Evolutionary conservation across 2,113 vertebrate species (phyloP), one percentile per base, ranked within the genome.

Genomic region (Tenebrosternarchus preto): DNA sequence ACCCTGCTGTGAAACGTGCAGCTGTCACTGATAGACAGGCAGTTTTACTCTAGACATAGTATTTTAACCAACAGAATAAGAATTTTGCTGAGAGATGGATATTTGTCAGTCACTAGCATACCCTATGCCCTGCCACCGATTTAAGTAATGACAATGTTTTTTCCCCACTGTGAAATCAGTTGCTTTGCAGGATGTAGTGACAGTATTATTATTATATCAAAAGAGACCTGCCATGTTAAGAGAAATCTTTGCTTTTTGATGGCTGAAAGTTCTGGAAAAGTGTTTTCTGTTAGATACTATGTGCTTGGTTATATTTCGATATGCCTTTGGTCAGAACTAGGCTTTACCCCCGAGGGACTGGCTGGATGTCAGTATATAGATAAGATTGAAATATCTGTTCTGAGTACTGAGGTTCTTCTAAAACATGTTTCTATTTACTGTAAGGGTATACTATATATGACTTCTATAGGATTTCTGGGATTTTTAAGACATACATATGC

Each of bases 181-280:
- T 77, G 61, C 46, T 55, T 31, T 55, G 61, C 43, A 82, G n/a
- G 66, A 27, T 63, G 9, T 16, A 3, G 53, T 76, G 68, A 39
- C 55, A 46, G 24, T 25, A 46, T 64, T 77, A 77, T 57, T 57
- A 36, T 73, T 71, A 56, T 57, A 72, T 77, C 55, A 82, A 61
- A 76, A 74, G 77, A 77, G 50, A 31, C 69, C 39, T 59, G 66
- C 63, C 31, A 80, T 74, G 80, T 76, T 82, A 64, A 80, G 75
- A 29, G 27, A 77, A 74, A 69, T 57, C 39, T 20, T 57, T 64
- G 9, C 24, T 7, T 63, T 72, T 63, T 76, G 66, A 80, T 68
- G 56, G 36, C 17, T 73, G 73, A 76, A 59, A 60, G 74, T 69
- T 76, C 46, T 3, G 66, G 36, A 46, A 46, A 78, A 29, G 33